A percentile compares a stretch with the other conserved stretches of the same genome.
These are phyloP conservation scores for Calameuta idolon DNA, from an alignment of 2,888 invertebrate species.

Conservation along the genomic window DNA sequence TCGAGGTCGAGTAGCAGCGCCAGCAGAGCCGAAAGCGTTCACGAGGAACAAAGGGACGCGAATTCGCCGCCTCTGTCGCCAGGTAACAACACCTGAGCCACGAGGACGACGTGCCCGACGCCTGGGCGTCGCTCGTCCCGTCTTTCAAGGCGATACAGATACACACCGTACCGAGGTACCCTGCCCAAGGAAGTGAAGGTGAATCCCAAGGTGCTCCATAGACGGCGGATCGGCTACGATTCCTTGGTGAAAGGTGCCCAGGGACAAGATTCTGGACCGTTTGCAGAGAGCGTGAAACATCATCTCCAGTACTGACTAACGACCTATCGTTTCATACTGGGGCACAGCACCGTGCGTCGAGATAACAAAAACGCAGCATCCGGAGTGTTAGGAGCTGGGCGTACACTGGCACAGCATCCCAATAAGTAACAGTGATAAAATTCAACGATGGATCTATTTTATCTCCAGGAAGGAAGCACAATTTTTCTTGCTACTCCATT, in stretches of 20 bases:
- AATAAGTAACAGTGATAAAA: neutral
- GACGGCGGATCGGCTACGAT: constrained; percentile 19
- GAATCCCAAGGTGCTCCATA: constrained; percentile 24
- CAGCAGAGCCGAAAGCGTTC: constrained; percentile 60
- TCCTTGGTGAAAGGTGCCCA: constrained; percentile 22
- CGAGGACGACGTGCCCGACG: constrained; percentile 10
- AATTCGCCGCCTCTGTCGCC: constrained; percentile 61
- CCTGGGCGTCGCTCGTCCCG: neutral
- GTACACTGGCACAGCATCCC: neutral
- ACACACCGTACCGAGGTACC: constrained; percentile 7
- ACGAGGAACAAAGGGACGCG: constrained; percentile 59
- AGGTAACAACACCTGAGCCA: constrained; percentile 61
- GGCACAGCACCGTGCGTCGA: neutral
- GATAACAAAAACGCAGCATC: neutral
- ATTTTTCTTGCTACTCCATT: neutral
- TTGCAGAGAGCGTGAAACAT: neutral
- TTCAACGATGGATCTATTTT: neutral
- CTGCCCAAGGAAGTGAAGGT: constrained; percentile 18
- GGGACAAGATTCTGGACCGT: constrained; percentile 1
- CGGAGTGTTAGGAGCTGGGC: neutral
- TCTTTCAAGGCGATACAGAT: neutral
- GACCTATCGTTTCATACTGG: neutral
- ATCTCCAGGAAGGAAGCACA: neutral
- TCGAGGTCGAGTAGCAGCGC: constrained; percentile 69
- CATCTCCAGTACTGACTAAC: neutral